Conservation (phyloP, 2,888 invertebrate genomes). For the Ptilodon capucinus region DNA sequence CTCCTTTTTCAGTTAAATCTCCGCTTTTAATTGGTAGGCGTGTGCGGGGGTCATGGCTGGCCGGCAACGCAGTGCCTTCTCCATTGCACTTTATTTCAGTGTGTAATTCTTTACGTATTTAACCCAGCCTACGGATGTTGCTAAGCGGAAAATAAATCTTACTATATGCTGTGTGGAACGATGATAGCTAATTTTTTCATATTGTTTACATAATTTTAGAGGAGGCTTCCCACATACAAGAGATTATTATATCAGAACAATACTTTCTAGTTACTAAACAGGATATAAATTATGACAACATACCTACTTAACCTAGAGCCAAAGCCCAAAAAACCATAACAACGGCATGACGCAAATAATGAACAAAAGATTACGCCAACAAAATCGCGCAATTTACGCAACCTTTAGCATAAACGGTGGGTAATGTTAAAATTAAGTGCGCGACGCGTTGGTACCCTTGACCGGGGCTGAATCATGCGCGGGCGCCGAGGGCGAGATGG, state of each 20-base stretch:
- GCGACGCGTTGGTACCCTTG: slow-evolving; percentile 40
- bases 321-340: slow-evolving; percentile 21
- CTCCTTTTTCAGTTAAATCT: slow-evolving; percentile 18
- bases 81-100: too few relatives aligned
- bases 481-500: slow-evolving; percentile 22
- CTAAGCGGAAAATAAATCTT: too few relatives aligned
- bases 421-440: slow-evolving; percentile 32
- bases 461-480: slow-evolving; percentile 47
- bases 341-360: slow-evolving; percentile 16
- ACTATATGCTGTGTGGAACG: too few relatives aligned
- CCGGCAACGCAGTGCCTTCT: not conserved
- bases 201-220: too few relatives aligned
- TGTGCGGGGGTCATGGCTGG: not conserved
- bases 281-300: too few relatives aligned
- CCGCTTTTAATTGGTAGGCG: slow-evolving; percentile 15
- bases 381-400: slow-evolving; percentile 26
- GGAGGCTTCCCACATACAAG: too few relatives aligned
- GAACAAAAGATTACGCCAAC: slow-evolving; percentile 29
- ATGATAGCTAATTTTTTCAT: too few relatives aligned
- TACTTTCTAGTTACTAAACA: too few relatives aligned
- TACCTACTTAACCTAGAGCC: not conserved
- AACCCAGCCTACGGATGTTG: too few relatives aligned
- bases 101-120: too few relatives aligned
- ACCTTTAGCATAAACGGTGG: slow-evolving; percentile 23
- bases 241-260: too few relatives aligned